Percentiles rank a stretch among this genome's conserved stretches.
Conservation (phyloP, 2,113 vertebrate species). For the Cairina moschata region DNA sequence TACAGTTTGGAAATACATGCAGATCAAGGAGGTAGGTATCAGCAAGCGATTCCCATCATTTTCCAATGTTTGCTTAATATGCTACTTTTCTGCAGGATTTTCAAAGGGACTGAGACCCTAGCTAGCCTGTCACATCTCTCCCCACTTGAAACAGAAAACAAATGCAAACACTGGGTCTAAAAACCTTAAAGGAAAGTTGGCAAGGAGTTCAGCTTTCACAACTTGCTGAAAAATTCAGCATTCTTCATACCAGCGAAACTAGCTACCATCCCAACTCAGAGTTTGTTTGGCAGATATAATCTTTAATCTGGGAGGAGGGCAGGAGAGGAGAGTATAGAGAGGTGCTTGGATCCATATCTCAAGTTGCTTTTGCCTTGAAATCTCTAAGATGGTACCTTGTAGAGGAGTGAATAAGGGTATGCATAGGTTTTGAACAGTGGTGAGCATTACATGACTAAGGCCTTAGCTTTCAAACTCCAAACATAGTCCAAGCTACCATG, state of each 20-base stretch:
- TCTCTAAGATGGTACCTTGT: neutral
- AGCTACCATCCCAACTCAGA: neutral
- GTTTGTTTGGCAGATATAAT: neutral
- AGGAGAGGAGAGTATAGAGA: neutral
- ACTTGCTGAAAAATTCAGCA: conserved; percentile 20
- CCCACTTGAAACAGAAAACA: conserved; percentile 40
- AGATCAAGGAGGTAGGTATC: neutral
- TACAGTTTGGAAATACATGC: neutral
- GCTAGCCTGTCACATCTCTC: neutral
- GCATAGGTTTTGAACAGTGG: neutral
- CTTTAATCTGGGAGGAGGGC: neutral
- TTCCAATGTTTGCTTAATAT: neutral
- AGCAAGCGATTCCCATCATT: neutral
- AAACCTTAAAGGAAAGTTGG: conserved; percentile 42
- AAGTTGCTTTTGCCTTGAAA: neutral
- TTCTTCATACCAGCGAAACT: neutral
- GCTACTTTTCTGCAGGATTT: neutral
- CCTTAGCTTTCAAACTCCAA: neutral
- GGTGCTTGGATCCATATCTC: neutral
- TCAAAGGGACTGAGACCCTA: neutral
- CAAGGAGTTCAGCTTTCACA: neutral
- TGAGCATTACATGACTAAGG: neutral
- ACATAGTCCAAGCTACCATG: neutral
- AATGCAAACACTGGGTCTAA: neutral
- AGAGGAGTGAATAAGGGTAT: neutral